phyloP scores from a whole-genome alignment of 2,113 vertebrate species.

The Anguilla rostrata region DNA sequence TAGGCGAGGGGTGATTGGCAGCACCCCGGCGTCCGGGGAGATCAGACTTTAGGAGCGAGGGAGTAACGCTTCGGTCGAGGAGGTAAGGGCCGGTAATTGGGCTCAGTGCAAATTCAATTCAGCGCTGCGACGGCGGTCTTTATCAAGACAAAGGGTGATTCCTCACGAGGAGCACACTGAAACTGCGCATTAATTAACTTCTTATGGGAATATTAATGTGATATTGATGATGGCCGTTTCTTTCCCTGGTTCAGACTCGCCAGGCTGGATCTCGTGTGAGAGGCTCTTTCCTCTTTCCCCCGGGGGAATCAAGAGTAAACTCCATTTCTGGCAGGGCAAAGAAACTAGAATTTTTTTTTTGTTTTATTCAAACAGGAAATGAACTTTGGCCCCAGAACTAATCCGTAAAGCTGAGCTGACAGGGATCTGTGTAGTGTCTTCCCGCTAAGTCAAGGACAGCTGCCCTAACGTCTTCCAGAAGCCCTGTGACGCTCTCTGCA shows the following conservation, averaged over 20 bases:
- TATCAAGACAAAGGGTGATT: neutral
- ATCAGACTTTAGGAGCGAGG: neutral
- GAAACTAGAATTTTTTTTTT: conserved; percentile 9
- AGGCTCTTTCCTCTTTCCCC: conserved; percentile 24
- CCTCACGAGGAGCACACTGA: conserved; percentile 9
- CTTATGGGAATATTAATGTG: neutral
- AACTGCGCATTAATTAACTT: neutral
- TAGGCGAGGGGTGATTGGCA: neutral
- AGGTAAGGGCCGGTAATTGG: conserved; percentile 9
- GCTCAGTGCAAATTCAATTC: neutral
- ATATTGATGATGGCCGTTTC: neutral
- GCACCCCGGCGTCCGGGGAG: neutral
- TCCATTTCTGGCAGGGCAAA: neutral
- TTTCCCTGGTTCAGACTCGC: neutral
- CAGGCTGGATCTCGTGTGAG: conserved; percentile 18
- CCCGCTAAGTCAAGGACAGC: neutral
- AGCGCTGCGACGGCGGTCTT: neutral
- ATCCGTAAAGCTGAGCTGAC: conserved; percentile 16
- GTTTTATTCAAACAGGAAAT: conserved; percentile 18
- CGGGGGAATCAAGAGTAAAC: neutral
- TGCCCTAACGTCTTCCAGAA: neutral
- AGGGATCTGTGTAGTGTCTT: conserved; percentile 17
- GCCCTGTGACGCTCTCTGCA: neutral
- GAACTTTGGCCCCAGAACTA: conserved; percentile 19
- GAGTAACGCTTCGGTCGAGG: neutral